Conservation (phyloP, 2,113 vertebrate species). For the Rousettus leschenaultii region DNA sequence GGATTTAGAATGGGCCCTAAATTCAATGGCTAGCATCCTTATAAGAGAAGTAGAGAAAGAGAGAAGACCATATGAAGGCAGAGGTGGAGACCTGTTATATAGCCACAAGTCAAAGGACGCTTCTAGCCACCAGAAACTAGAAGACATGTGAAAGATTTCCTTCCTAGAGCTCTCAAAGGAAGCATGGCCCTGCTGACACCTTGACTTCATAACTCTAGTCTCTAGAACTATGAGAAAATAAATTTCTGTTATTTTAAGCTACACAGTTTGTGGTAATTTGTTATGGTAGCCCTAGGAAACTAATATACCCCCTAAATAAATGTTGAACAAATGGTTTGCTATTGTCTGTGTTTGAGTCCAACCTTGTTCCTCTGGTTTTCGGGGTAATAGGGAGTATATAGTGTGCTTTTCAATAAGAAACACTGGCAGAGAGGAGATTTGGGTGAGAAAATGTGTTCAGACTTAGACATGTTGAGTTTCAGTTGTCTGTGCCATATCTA, state of each 20-base stretch:
- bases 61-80: background rate
- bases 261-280: background rate
- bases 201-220: background rate
- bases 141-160: background rate
- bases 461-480: background rate
- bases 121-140: background rate
- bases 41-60: background rate
- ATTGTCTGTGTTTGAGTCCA: background rate
- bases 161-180: background rate
- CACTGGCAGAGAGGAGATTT: background rate
- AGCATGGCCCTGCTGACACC: background rate
- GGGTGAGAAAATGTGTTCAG: background rate
- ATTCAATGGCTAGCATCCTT: background rate
- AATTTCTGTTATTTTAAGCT: background rate
- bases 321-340: conserved; percentile 38
- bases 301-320: conserved; percentile 26
- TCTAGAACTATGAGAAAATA: background rate
- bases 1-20: background rate
- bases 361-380: background rate
- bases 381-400: background rate
- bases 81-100: background rate
- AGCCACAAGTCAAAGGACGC: background rate
- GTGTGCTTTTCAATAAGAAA: background rate
- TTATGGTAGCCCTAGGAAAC: background rate
- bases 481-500: background rate